These are phyloP conservation scores for Axinella damicornis DNA, from an alignment of 37 sponge, comb jelly and placozoan genomes.

Conservation along the genomic window DNA sequence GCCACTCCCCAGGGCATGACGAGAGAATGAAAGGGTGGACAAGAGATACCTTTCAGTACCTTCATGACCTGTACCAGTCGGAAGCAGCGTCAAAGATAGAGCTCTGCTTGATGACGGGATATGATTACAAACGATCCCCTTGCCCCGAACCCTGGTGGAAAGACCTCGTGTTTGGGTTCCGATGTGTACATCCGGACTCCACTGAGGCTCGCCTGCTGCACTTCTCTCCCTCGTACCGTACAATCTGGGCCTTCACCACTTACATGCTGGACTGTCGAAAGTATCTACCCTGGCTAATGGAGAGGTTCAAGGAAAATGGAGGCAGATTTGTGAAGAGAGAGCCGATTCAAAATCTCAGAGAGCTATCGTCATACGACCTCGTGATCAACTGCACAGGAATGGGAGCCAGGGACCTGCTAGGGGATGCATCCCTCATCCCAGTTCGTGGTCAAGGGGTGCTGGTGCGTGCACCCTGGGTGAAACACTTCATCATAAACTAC, in stretches of 20 bases:
- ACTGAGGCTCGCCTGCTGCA: neutral
- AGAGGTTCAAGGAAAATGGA: slow-evolving; percentile 30
- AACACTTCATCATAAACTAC: slow-evolving; percentile 21
- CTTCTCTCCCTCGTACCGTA: neutral
- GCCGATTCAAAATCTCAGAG: slow-evolving; percentile 33
- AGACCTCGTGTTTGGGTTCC: slow-evolving; percentile 43
- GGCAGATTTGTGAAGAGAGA: slow-evolving; percentile 40
- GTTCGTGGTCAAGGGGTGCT: slow-evolving; percentile 70
- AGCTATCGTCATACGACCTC: slow-evolving; percentile 51
- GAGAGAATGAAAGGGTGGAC: slow-evolving; percentile 15
- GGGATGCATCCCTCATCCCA: slow-evolving; percentile 51
- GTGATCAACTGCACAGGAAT: slow-evolving; percentile 89
- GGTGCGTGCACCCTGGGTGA: slow-evolving; percentile 83
- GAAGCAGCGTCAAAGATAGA: slow-evolving; percentile 1
- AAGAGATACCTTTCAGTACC: slow-evolving; percentile 15
- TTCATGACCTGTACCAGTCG: slow-evolving; percentile 20
- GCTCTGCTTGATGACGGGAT: slow-evolving; percentile 10
- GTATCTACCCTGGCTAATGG: slow-evolving; percentile 68
- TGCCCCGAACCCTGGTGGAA: slow-evolving; percentile 53
- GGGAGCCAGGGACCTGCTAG: slow-evolving; percentile 55
- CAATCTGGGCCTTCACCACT: slow-evolving; percentile 34
- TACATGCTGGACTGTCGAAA: slow-evolving; percentile 32
- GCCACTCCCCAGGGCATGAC: neutral
- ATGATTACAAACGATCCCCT: neutral
- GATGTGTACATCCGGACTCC: slow-evolving; percentile 10